Percentiles rank a stretch among this genome's conserved stretches.
phyloP scores from a whole-genome alignment of 2,888 invertebrate genomes.

The Daptonema setosum region DNA sequence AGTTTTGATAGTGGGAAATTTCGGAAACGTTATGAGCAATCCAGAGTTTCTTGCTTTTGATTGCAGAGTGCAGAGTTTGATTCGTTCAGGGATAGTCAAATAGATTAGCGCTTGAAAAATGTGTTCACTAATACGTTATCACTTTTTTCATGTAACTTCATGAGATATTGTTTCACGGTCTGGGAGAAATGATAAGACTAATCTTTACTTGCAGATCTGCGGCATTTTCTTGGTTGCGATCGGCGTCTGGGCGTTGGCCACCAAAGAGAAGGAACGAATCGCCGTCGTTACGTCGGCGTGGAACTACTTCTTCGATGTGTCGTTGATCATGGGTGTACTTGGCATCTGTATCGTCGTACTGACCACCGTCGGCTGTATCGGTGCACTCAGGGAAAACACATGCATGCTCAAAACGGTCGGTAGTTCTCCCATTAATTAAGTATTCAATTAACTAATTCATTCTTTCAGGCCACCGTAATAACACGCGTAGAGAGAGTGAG shows the following conservation, averaged over 20 bases:
- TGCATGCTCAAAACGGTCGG: slow-evolving; percentile 3
- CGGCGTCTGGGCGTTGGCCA: slow-evolving; percentile 5
- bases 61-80: too few relatives aligned
- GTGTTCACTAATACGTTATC: not conserved
- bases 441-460: not conserved
- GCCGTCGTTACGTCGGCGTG: slow-evolving; percentile 3
- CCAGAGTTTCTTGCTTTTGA: too few relatives aligned
- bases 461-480: not conserved
- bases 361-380: not conserved
- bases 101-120: too few relatives aligned
- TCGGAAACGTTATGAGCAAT: too few relatives aligned
- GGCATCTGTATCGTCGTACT: not conserved
- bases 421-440: not conserved
- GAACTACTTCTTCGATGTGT: slow-evolving; percentile 5
- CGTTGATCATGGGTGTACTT: slow-evolving; percentile 2
- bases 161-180: not conserved
- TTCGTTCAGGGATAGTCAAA: too few relatives aligned
- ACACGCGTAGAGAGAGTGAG: too few relatives aligned
- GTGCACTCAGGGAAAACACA: slow-evolving; percentile 4
- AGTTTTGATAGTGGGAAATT: not conserved
- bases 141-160: not conserved
- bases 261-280: slow-evolving; percentile 3
- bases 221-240: not conserved
- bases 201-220: not conserved
- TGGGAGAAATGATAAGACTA: not conserved